phyloP scores from a whole-genome alignment of 2,888 invertebrate genomes.

The Nipponacmea schrenckii region DNA sequence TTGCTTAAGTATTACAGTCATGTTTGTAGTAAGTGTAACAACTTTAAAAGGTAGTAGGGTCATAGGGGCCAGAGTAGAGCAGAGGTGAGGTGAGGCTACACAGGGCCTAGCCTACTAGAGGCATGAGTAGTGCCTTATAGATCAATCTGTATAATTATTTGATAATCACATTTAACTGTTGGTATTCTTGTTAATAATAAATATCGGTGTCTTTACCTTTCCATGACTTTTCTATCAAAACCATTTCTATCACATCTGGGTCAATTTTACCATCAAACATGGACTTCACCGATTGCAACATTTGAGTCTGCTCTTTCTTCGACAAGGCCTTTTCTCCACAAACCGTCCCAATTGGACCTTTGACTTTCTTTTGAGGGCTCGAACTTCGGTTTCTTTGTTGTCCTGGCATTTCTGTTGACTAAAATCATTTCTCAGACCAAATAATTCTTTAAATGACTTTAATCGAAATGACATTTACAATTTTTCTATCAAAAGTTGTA shows the following conservation, averaged over 20 bases:
- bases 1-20: no score
- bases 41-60: no score
- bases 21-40: no score
- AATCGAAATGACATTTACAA: neutral
- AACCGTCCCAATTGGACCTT: slow-evolving; percentile 4
- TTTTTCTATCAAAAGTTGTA: neutral
- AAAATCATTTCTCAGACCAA: slow-evolving; percentile 7
- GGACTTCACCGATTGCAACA: slow-evolving; percentile 49
- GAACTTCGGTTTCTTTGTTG: slow-evolving; percentile 26
- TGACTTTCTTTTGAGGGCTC: slow-evolving; percentile 26
- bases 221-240: slow-evolving; percentile 54
- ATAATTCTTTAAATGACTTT: neutral
- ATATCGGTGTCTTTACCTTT: slow-evolving; percentile 43
- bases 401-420: slow-evolving; percentile 22
- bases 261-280: slow-evolving; percentile 58
- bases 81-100: no score
- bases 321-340: slow-evolving; percentile 16
- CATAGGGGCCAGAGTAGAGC: no score
- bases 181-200: no score
- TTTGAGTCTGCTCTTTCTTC: slow-evolving; percentile 19
- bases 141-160: no score
- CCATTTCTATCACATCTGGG: slow-evolving; percentile 54
- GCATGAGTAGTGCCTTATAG: no score
- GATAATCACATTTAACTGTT: no score
- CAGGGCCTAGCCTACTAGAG: no score